A percentile compares a stretch with the other conserved stretches of the same genome.
phyloP scores from a whole-genome alignment of 2,113 vertebrate species.

The Eptesicus fuscus region DNA sequence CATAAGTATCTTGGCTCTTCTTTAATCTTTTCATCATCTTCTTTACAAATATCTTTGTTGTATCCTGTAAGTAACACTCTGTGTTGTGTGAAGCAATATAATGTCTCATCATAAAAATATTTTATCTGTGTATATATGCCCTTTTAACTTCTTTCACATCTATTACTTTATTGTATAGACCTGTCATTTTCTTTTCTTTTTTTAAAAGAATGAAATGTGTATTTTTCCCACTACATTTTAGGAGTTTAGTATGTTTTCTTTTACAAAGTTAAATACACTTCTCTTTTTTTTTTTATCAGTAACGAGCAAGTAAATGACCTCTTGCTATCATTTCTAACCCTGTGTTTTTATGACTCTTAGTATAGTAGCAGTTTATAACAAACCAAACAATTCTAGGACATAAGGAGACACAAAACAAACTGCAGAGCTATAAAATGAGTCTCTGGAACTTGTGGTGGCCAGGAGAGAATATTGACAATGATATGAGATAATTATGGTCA shows the following conservation, averaged over 20 bases:
- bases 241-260: constrained; percentile 12
- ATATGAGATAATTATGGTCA: neutral
- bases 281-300: constrained; percentile 19
- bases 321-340: constrained; percentile 32
- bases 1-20: neutral
- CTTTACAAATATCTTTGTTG: constrained; percentile 22
- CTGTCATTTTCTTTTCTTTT: neutral
- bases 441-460: neutral
- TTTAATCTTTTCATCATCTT: constrained; percentile 30
- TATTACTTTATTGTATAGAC: neutral
- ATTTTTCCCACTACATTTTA: constrained; percentile 32
- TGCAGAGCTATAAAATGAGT: neutral
- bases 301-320: constrained; percentile 24
- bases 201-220: constrained; percentile 43
- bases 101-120: constrained; percentile 45
- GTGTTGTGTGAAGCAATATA: constrained; percentile 1
- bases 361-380: constrained; percentile 34
- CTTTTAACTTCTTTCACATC: constrained; percentile 38
- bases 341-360: constrained; percentile 51
- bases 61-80: constrained; percentile 7
- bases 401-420: neutral
- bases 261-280: constrained; percentile 20
- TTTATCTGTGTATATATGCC: neutral
- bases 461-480: neutral
- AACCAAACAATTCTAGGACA: constrained; percentile 4